These are phyloP conservation scores for Umimayanthus chanpuru DNA, from an alignment of 92 coral and sea anemone genomes.

Conservation along the genomic window DNA sequence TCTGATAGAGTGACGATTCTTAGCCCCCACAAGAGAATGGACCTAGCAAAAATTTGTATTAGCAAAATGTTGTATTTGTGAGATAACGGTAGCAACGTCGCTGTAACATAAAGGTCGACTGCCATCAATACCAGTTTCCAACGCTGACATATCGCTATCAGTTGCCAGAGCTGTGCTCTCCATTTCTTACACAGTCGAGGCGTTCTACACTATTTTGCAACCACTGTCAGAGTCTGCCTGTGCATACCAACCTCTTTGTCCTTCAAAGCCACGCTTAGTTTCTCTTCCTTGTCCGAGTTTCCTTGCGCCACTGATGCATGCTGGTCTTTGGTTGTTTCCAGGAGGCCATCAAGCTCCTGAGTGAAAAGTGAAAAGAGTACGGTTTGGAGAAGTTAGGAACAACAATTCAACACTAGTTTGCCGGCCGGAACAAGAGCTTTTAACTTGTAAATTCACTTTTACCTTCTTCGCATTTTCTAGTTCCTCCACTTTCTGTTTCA, in stretches of 20 bases:
- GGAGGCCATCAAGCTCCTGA: slow-evolving; percentile 21
- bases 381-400: background rate
- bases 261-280: slow-evolving; percentile 18
- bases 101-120: too few species aligned
- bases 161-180: too few species aligned
- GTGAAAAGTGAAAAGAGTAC: background rate
- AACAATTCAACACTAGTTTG: too few species aligned
- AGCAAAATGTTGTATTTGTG: too few species aligned
- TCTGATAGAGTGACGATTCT: too few species aligned
- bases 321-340: slow-evolving; percentile 23
- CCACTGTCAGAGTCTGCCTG: background rate
- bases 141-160: too few species aligned
- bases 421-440: background rate
- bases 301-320: slow-evolving; percentile 20
- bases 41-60: too few species aligned
- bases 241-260: slow-evolving; percentile 29
- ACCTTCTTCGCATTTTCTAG: slow-evolving; percentile 35
- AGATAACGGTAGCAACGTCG: too few species aligned
- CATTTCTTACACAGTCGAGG: too few species aligned
- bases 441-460: background rate
- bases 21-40: too few species aligned
- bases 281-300: background rate
- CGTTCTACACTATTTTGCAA: too few species aligned
- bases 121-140: too few species aligned
- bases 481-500: slow-evolving; percentile 28